Evolutionary conservation across 2,888 invertebrate species (phyloP).

Genomic region (Erebia ligea): DNA sequence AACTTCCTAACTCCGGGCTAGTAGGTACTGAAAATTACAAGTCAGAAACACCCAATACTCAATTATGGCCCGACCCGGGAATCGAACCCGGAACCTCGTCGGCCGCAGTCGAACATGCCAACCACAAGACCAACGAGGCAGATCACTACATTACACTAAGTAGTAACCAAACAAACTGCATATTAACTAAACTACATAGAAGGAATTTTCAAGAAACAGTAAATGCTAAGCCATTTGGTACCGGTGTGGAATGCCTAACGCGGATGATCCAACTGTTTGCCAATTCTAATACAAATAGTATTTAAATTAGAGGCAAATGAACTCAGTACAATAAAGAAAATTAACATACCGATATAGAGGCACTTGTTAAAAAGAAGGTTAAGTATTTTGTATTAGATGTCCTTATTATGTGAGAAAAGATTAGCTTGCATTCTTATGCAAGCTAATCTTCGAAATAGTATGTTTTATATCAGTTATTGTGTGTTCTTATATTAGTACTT

Average conservation of each 20-base stretch:
- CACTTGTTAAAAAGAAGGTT: slow-evolving; percentile 21
- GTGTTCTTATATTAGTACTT: no score
- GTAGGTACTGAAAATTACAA: no score
- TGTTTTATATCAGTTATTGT: neutral
- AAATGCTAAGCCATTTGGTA: slow-evolving; percentile 32
- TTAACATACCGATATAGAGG: slow-evolving; percentile 45
- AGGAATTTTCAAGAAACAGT: slow-evolving; percentile 24
- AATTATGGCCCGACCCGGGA: no score
- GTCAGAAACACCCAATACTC: no score
- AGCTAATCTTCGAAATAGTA: neutral
- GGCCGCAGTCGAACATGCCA: no score
- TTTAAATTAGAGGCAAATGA: slow-evolving; percentile 60
- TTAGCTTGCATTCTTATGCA: no score
- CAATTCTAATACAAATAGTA: slow-evolving; percentile 46
- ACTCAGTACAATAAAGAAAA: slow-evolving; percentile 60
- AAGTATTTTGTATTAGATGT: slow-evolving; percentile 8
- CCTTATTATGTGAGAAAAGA: neutral
- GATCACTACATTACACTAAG: neutral
- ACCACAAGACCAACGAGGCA: no score
- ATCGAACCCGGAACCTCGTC: no score
- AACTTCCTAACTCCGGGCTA: no score
- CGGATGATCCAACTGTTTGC: slow-evolving; percentile 47
- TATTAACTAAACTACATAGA: slow-evolving; percentile 3
- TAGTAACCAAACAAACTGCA: neutral
- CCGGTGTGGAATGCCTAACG: slow-evolving; percentile 45